phyloP scores from a whole-genome alignment of 2,797 vertebrate species.

The Notamacropus eugenii region DNA sequence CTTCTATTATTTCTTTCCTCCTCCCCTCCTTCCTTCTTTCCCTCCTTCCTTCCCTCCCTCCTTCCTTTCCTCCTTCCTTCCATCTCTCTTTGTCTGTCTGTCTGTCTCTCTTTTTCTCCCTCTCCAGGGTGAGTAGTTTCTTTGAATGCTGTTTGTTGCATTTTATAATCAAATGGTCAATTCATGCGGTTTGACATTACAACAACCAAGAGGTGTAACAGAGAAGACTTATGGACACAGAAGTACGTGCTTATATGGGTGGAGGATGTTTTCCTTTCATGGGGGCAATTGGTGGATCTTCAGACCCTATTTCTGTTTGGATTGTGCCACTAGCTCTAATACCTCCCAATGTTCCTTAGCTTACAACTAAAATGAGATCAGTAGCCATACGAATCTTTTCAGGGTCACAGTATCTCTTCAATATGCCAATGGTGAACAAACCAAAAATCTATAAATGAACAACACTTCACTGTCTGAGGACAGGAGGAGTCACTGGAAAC shows the following conservation, averaged over 20 bases:
- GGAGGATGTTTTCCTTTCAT: neutral
- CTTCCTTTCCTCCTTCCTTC: too few relatives aligned
- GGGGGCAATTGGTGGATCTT: neutral
- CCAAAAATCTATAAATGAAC: neutral
- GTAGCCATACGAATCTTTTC: neutral
- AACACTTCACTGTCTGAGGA: conserved; percentile 27
- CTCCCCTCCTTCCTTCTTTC: too few relatives aligned
- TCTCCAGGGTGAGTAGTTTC: neutral
- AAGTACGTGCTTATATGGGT: neutral
- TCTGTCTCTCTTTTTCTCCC: fast-evolving
- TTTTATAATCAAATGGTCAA: neutral
- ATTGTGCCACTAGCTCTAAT: neutral
- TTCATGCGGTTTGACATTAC: neutral
- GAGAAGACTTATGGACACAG: neutral
- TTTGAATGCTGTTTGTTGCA: neutral
- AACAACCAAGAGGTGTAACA: neutral
- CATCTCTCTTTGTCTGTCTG: fast-evolving
- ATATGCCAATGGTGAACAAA: neutral
- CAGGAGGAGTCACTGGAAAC: conserved; percentile 7
- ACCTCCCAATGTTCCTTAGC: neutral
- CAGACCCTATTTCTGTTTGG: neutral
- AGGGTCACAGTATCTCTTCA: neutral
- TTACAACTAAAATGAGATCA: neutral
- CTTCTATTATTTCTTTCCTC: too few relatives aligned
- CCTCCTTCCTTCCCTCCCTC: fast-evolving